phyloP scores from a whole-genome alignment of 2,113 vertebrate genomes.

The Aramus guarauna region DNA sequence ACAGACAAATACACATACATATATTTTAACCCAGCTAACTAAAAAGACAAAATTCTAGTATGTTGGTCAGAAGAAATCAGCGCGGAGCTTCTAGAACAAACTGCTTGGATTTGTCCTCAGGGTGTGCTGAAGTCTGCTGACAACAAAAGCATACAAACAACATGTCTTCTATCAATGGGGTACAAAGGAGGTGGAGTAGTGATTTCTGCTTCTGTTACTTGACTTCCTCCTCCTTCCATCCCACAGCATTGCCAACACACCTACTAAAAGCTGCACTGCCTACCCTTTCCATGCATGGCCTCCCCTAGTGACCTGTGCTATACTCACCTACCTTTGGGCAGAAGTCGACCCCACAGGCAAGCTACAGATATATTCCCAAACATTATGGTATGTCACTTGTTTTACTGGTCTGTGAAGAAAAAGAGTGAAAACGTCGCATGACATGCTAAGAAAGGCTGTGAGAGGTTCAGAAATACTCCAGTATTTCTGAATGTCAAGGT shows the following conservation, averaged over 20 bases:
- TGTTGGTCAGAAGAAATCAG: neutral
- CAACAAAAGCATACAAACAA: neutral
- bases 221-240: neutral
- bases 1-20: neutral
- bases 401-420: neutral
- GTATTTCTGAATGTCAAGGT: neutral
- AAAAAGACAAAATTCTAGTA: neutral
- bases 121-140: neutral
- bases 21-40: neutral
- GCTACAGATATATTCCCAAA: neutral
- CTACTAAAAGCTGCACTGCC: neutral
- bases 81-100: neutral
- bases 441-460: neutral
- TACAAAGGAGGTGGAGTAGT: too few species aligned
- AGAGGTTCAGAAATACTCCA: neutral
- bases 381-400: neutral
- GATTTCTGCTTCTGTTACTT: neutral
- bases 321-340: neutral
- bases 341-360: neutral
- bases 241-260: neutral
- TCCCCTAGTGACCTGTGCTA: neutral
- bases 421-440: neutral
- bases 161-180: neutral
- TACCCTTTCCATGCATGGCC: neutral
- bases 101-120: neutral